These are phyloP conservation scores for Panzeria rudis DNA, from an alignment of 2,888 invertebrate genomes.

Conservation along the genomic window DNA sequence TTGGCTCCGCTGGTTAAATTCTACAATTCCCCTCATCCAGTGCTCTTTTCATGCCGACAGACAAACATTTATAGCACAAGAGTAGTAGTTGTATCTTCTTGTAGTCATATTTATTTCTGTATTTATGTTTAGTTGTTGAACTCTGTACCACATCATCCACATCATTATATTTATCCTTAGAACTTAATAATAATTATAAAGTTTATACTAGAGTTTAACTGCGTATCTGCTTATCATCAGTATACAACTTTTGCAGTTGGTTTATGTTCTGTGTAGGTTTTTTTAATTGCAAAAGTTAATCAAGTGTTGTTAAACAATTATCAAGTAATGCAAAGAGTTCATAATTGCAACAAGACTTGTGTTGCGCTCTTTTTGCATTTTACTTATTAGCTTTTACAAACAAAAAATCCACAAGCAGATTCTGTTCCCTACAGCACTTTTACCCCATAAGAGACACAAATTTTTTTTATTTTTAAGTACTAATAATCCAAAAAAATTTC, in stretches of 20 bases:
- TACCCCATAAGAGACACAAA: background rate
- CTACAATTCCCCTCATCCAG: background rate
- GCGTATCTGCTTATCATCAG: slow-evolving; percentile 18
- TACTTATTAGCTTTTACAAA: background rate
- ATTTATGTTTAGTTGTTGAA: slow-evolving; percentile 37
- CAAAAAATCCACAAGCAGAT: background rate
- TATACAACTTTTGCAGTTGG: slow-evolving; percentile 15
- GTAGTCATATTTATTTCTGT: background rate
- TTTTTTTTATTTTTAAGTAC: too few relatives aligned
- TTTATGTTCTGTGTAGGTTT: slow-evolving; percentile 17
- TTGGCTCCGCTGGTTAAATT: background rate
- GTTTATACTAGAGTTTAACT: slow-evolving; percentile 19
- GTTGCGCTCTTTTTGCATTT: slow-evolving; percentile 38
- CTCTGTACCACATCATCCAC: slow-evolving; percentile 46
- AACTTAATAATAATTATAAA: slow-evolving; percentile 43
- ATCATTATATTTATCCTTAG: slow-evolving; percentile 49
- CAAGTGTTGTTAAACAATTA: slow-evolving; percentile 73
- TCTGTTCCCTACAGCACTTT: background rate
- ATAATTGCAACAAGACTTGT: slow-evolving; percentile 67
- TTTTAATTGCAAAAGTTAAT: slow-evolving; percentile 72
- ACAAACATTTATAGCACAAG: background rate
- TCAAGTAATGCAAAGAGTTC: slow-evolving; percentile 69
- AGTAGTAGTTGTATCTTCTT: background rate
- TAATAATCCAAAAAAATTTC: too few relatives aligned
- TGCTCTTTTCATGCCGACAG: background rate